These are phyloP conservation scores for Paradoxurus hermaphroditus DNA, from an alignment of 2,113 vertebrate genomes.

Conservation along the genomic window DNA sequence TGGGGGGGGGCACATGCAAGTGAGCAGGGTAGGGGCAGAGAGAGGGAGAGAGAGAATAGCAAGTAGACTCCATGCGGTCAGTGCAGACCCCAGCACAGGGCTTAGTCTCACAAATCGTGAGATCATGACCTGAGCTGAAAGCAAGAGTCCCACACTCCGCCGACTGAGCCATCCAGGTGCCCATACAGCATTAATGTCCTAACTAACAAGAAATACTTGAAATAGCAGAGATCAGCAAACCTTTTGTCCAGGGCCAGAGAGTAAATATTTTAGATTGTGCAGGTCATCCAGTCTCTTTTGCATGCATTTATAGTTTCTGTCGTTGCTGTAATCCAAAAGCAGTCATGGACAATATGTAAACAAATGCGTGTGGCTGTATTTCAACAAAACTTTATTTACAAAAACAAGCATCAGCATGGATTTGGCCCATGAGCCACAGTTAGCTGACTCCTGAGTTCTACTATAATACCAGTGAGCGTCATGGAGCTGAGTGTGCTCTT, in stretches of 20 bases:
- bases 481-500: neutral
- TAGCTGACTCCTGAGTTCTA: neutral
- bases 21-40: too few relatives aligned
- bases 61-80: too few relatives aligned
- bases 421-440: neutral
- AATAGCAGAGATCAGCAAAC: neutral
- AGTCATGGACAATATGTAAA: neutral
- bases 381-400: neutral
- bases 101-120: too few relatives aligned
- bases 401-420: neutral
- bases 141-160: too few relatives aligned
- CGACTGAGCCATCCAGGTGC: too few relatives aligned
- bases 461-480: neutral
- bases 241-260: neutral
- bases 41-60: too few relatives aligned
- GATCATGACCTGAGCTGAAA: too few relatives aligned
- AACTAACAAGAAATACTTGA: neutral
- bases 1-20: too few relatives aligned
- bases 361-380: neutral
- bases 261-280: slow-evolving; percentile 15
- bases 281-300: neutral
- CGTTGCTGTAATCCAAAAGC: neutral
- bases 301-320: neutral
- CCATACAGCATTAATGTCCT: neutral
- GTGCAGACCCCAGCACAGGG: too few relatives aligned